phyloP scores from a whole-genome alignment of 2,797 vertebrate species.

The Tragopan temminckii region DNA sequence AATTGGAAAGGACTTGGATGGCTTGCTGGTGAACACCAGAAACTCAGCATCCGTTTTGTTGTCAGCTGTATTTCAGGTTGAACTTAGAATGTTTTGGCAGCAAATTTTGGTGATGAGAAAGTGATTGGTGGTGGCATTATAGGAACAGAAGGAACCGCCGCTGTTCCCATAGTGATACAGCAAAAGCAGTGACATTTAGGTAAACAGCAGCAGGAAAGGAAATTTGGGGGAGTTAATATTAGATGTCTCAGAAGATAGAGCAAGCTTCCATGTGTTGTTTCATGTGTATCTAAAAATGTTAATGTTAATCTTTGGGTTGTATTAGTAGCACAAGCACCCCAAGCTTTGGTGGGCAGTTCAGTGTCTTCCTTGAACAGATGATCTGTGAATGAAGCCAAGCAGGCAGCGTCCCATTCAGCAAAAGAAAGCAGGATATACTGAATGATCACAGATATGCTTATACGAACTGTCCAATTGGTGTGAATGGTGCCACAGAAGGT shows the following conservation, averaged over 20 bases:
- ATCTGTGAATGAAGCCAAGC: not conserved
- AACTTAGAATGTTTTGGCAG: conserved; percentile 44
- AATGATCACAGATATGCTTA: not conserved
- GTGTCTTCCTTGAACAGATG: not conserved
- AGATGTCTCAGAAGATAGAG: conserved; percentile 52
- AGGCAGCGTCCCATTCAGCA: not conserved
- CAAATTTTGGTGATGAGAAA: conserved; percentile 42
- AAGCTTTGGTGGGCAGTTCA: not conserved
- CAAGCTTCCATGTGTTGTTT: conserved; percentile 22
- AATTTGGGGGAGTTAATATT: conserved; percentile 57
- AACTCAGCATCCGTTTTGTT: conserved; percentile 17
- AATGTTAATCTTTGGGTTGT: not conserved
- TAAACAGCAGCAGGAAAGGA: conserved; percentile 61
- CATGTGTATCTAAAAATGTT: conserved; percentile 46
- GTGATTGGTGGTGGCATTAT: conserved; percentile 37
- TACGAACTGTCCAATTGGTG: not conserved
- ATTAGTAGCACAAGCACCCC: not conserved
- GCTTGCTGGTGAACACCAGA: not conserved
- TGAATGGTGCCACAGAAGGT: not conserved
- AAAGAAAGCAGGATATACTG: not conserved
- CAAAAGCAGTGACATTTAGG: conserved; percentile 61
- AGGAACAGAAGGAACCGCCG: conserved; percentile 40
- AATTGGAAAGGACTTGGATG: conserved; percentile 30
- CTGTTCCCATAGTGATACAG: conserved; percentile 61
- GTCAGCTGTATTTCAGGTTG: conserved; percentile 49